A percentile compares a stretch with the other conserved stretches of the same genome.
These are phyloP conservation scores for Megathymus violae DNA, from an alignment of 1,140 invertebrate species.

Conservation along the genomic window DNA sequence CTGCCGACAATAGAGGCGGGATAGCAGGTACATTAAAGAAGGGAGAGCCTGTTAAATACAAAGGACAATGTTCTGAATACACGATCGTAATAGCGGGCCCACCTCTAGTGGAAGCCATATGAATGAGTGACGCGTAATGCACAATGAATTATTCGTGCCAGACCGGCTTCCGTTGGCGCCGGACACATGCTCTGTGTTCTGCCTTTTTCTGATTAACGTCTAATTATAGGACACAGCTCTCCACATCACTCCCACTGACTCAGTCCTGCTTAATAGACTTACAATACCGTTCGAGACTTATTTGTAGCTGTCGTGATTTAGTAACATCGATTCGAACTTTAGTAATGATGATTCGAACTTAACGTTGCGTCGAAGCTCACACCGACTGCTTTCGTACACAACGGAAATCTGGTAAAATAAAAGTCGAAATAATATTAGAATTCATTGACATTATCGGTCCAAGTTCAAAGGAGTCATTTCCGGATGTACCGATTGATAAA, in stretches of 20 bases:
- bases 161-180: conserved; percentile 76
- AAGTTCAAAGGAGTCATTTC: conserved; percentile 1
- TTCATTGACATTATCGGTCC: not conserved
- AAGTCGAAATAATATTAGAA: not conserved
- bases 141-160: conserved; percentile 77
- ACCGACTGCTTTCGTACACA: conserved; percentile 3
- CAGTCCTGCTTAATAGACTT: conserved; percentile 61
- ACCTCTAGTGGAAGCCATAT: conserved; percentile 61
- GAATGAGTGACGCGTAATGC: conserved; percentile 70
- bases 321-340: conserved; percentile 45
- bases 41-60: conserved; percentile 14
- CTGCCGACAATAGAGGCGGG: conserved; percentile 21
- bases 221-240: conserved; percentile 79
- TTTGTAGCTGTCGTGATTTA: conserved; percentile 51
- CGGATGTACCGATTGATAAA: conserved; percentile 10
- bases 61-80: conserved; percentile 23
- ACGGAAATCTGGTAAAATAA: not conserved
- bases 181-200: conserved; percentile 70
- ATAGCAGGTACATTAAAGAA: conserved; percentile 17
- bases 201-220: conserved; percentile 82
- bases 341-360: conserved; percentile 44
- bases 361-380: conserved; percentile 51
- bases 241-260: conserved; percentile 72
- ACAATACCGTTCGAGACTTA: conserved; percentile 58
- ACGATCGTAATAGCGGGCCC: conserved; percentile 18